Evolutionary conservation across 2,888 invertebrate genomes (phyloP).

Genomic region (Apodemia duryi): DNA sequence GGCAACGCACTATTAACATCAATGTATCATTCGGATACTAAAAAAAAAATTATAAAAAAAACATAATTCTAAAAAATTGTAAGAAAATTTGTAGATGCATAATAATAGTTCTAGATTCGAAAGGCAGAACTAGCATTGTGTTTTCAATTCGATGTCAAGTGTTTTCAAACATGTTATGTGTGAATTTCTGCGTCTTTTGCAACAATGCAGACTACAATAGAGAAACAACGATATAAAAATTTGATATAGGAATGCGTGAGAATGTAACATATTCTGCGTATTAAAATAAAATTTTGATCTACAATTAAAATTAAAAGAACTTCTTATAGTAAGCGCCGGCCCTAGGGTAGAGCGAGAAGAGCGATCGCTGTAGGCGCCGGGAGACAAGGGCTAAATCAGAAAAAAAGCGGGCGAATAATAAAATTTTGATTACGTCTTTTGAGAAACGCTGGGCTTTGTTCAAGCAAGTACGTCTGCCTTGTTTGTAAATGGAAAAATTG

Average conservation of each 20-base stretch:
- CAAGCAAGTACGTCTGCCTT: no score
- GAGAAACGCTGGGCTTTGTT: no score
- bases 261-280: background rate
- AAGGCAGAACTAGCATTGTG: background rate
- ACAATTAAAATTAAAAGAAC: background rate
- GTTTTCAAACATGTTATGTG: background rate
- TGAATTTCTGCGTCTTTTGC: background rate
- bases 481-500: no score
- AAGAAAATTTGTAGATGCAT: background rate
- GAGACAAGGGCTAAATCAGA: no score
- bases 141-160: background rate
- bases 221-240: constrained; percentile 2
- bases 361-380: no score
- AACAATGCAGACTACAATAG: constrained; percentile 2
- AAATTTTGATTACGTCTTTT: no score
- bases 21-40: no score
- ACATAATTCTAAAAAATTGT: background rate
- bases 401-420: no score
- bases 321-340: background rate
- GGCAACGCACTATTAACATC: no score
- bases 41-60: no score
- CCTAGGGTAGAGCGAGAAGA: no score
- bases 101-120: background rate
- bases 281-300: background rate
- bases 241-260: background rate